A percentile compares a stretch with the other conserved stretches of the same genome.
Evolutionary conservation across 1,140 invertebrate genomes (phyloP).

Genomic region (Zeugodacus cucurbitae): DNA sequence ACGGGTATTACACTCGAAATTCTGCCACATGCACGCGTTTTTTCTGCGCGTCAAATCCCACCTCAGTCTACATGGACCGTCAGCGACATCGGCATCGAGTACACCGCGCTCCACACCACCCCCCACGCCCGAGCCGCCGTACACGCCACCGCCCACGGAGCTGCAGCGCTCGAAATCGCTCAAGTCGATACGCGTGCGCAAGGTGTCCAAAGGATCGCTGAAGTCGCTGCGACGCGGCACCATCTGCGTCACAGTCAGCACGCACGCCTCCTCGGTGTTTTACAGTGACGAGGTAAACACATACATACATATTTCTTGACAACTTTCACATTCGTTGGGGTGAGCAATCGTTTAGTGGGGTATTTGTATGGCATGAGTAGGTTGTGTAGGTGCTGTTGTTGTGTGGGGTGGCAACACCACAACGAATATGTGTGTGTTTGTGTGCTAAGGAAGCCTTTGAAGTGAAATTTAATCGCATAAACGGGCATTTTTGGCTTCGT

Average conservation of each 20-base stretch:
- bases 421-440: no score
- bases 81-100: neutral
- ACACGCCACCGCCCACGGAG: conserved; percentile 40
- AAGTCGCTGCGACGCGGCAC: conserved; percentile 46
- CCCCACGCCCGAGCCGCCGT: neutral
- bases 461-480: neutral
- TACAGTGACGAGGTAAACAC: conserved; percentile 42
- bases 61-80: conserved; percentile 40
- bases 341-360: no score
- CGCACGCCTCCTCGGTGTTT: conserved; percentile 46
- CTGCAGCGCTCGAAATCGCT: conserved; percentile 46
- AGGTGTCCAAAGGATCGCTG: conserved; percentile 45
- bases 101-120: neutral
- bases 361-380: neutral
- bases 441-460: neutral
- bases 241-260: conserved; percentile 45
- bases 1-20: neutral
- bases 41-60: conserved; percentile 43
- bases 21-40: conserved; percentile 32
- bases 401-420: neutral
- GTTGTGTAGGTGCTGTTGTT: neutral
- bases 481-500: neutral
- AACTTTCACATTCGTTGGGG: no score
- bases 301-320: neutral
- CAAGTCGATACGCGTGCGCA: conserved; percentile 46